phyloP scores from a whole-genome alignment of 2,113 vertebrate genomes.

The Lamprotornis superbus region DNA sequence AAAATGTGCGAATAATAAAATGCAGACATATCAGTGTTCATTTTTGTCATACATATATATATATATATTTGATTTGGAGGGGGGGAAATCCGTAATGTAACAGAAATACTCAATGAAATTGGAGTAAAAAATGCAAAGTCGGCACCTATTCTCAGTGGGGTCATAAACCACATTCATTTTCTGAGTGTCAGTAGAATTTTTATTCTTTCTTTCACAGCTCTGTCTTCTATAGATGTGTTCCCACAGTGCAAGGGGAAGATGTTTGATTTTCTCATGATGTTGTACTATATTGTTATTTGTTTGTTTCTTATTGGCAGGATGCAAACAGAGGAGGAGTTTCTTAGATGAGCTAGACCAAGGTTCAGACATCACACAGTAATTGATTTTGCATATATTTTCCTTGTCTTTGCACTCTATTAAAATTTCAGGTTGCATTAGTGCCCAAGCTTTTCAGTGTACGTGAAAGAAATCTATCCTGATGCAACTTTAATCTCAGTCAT shows the following conservation, averaged over 20 bases:
- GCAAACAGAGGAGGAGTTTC: not conserved
- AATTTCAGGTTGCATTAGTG: not conserved
- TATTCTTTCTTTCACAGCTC: not conserved
- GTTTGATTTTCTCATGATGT: not conserved
- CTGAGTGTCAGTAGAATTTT: not conserved
- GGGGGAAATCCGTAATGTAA: not conserved
- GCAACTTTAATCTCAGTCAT: not conserved
- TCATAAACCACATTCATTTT: not conserved
- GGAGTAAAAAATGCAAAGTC: not conserved
- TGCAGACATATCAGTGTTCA: not conserved
- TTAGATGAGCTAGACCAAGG: not conserved
- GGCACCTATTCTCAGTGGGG: not conserved
- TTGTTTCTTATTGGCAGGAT: not conserved
- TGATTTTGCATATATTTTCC: not conserved
- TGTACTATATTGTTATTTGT: not conserved
- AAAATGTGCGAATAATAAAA: not conserved
- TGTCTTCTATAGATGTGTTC: not conserved
- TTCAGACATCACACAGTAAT: not conserved
- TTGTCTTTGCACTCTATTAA: not conserved
- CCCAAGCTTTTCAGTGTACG: not conserved
- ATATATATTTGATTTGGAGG: not conserved
- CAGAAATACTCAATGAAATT: not conserved
- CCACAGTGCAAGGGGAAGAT: not conserved
- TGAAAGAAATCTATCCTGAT: not conserved
- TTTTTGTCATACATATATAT: not conserved